A percentile compares a stretch with the other conserved stretches of the same genome.
phyloP scores from a whole-genome alignment of 2,113 vertebrate genomes.

The Zosterops lateralis region DNA sequence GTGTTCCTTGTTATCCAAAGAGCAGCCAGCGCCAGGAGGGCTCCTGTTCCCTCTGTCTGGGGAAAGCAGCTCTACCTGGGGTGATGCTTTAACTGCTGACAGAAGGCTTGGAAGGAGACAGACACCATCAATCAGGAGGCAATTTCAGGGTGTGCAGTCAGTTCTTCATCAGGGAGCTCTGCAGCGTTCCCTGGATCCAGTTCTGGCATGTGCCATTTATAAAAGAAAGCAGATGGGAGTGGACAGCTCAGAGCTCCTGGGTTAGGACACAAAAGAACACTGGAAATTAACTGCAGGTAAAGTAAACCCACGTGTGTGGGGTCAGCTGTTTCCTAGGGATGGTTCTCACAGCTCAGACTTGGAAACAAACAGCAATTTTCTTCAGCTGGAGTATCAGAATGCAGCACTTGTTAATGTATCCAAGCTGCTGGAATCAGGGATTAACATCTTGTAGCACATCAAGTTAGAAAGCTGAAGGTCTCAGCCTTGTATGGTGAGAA shows the following conservation, averaged over 20 bases:
- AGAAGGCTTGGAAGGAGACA: background rate
- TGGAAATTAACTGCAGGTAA: background rate
- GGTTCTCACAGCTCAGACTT: background rate
- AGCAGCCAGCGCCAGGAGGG: background rate
- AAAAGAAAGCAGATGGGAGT: background rate
- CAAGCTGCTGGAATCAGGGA: background rate
- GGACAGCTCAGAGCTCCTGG: background rate
- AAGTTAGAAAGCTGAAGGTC: background rate
- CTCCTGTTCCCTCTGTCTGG: background rate
- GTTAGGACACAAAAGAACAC: background rate
- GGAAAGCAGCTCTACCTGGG: background rate
- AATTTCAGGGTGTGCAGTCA: background rate
- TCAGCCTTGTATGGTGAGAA: background rate
- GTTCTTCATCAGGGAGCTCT: background rate
- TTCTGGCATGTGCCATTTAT: background rate
- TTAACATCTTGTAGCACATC: background rate
- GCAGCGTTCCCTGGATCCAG: background rate
- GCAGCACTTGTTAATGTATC: background rate
- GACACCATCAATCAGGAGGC: background rate
- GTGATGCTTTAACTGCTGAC: background rate
- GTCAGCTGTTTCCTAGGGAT: background rate
- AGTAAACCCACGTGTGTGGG: rapidly evolving
- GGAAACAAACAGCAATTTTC: rapidly evolving
- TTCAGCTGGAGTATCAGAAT: background rate
- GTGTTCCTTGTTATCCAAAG: background rate